These are phyloP conservation scores for Aphis craccivora DNA, from an alignment of 1,140 invertebrate species.

Conservation along the genomic window DNA sequence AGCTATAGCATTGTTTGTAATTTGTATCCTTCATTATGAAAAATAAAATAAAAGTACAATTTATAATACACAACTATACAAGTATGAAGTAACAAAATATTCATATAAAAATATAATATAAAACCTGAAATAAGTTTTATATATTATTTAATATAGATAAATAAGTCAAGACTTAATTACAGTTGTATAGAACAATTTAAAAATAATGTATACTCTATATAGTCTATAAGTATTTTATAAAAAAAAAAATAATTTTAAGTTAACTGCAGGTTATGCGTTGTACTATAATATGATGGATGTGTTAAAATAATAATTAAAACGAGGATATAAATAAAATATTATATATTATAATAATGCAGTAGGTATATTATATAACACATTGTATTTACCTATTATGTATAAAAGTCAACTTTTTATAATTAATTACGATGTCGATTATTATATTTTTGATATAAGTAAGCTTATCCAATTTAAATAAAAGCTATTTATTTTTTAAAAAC, in stretches of 20 bases:
- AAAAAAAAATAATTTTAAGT: not conserved
- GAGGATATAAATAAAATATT: not conserved
- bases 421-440: not conserved
- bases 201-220: not conserved
- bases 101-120: too few species aligned
- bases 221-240: too few species aligned
- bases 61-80: too few species aligned
- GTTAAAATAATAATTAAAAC: not conserved
- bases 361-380: not conserved
- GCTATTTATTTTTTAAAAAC: not conserved
- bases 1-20: too few species aligned
- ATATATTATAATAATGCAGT: not conserved
- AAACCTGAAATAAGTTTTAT: too few species aligned
- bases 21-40: too few species aligned
- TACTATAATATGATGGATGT: not conserved
- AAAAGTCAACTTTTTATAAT: not conserved
- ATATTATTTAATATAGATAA: too few species aligned
- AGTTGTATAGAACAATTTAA: not conserved
- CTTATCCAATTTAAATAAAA: not conserved
- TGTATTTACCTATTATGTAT: not conserved
- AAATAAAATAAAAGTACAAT: too few species aligned
- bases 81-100: too few species aligned
- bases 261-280: not conserved
- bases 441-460: not conserved
- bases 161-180: too few species aligned